Base-by-base conservation (phyloP, 2,113 vertebrate species). In the Calidris pugnax region DNA sequence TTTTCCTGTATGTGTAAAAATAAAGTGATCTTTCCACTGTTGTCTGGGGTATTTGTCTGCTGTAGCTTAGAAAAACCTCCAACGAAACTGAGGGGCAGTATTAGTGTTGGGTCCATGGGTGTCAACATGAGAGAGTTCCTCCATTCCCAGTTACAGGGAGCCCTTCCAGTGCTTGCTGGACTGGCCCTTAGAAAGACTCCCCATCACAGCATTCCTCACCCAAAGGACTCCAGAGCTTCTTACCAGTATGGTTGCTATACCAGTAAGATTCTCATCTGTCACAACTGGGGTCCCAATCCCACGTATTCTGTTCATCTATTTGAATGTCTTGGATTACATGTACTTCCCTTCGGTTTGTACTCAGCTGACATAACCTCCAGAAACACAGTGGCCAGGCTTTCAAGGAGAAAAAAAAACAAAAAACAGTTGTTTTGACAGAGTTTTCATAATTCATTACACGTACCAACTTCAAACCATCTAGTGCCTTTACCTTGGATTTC, bases 381-480 rank as follows among this genome's bases (percentile, higher is more conserved):
- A 71, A 92, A 15, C 21, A 24, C 1, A 68, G 50, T 19, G 21
- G 53, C 32, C 53, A 81, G 53, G n/a, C 17, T 82, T 76, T 41
- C 48, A 87, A 57, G 55, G 33, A 12, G 22, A 62, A n/a, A 45
- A 67, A 67, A 68, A 39, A 7, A 48, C 28, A 63, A 37, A 45
- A 4, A 45, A 28, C 24, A 69, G 20, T 32, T 85, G 63, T 83
- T 95, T 69, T 71, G 47, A 71, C 79, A 91, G 41, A 6, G 3
- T 83, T 94, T 94, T 84, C 94, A 84, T 84, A 94, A 92, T 86
- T 88, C 59, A 93, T 80, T 43, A 68, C 66, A 83, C 14, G 22
- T 16, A 23, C 51, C 51, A 47, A 80, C 90, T 95, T 85, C 91
- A 85, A 66, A 91, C 72, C 37, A 47, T 39, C 43, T 7, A 90